Conservation (phyloP, 1,140 invertebrate species). For the Heterodera schachtii region DNA sequence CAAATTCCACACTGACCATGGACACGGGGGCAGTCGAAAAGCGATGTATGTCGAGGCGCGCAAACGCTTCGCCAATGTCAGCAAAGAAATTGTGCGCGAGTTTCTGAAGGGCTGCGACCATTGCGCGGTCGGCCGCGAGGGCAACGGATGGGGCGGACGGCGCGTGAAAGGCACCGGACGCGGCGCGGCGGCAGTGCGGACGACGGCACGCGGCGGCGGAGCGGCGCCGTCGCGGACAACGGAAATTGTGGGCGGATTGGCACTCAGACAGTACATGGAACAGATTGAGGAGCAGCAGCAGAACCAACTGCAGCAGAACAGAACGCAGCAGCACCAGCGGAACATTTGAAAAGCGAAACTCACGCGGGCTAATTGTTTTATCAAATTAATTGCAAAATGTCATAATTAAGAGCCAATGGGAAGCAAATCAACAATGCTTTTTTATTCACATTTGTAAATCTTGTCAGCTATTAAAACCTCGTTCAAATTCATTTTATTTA, state of each 20-base stretch:
- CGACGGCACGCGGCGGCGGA: neutral
- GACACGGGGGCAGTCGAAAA: neutral
- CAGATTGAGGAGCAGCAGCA: neutral
- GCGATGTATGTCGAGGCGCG: neutral
- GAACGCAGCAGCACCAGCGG: no score
- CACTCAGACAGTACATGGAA: neutral
- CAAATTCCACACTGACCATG: neutral
- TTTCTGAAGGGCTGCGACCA: neutral
- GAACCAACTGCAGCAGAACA: neutral
- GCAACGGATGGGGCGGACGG: neutral
- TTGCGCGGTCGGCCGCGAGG: neutral
- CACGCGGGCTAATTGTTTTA: no score
- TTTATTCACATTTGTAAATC: no score
- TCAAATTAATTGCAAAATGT: no score
- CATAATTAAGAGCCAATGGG: no score
- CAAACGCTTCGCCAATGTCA: neutral
- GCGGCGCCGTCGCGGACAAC: neutral
- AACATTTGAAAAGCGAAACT: no score
- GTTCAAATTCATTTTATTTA: no score
- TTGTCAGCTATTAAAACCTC: no score
- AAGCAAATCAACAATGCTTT: no score
- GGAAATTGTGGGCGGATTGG: neutral
- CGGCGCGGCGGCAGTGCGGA: neutral
- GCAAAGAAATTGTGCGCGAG: constrained; percentile 6
- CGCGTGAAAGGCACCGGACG: constrained; percentile 8